Base-by-base conservation (phyloP, 2,113 vertebrate genomes). In the Poeciliopsis retropinna region DNA sequence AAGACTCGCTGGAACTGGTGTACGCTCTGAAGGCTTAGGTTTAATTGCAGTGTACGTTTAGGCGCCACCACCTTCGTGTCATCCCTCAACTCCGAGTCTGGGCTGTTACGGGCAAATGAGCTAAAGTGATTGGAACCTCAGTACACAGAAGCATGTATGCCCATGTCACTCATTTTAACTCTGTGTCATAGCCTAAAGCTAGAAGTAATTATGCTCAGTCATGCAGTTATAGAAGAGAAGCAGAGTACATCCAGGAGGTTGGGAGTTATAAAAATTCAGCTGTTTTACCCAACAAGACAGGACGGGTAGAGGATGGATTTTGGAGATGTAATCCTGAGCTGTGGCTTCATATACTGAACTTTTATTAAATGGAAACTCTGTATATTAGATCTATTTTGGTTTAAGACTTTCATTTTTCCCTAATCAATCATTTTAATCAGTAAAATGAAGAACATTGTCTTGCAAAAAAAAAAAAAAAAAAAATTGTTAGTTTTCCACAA, bases 11-110 rank as follows among this genome's bases (percentile, higher is more conserved):
- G 37, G 8, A 60, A 65, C 32, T 63, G 39, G 72, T 71, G 51
- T 47, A 37, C 62, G 47, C 17, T 44, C 68, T 41, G 51, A 29
- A n/a, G 57, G 25, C 70, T 37, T 44, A 15, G 47, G 39, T 13
- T 60, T 60, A 47, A 44, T 64, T 73, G 60, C 28, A 73, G 61
- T n/a, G 9, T 57, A 29, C 37, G 5, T 54, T 63, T n/a, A 73
- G 60, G 22, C 54, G 70, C 12, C 64, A 67, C 30, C 57, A 25
- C 62, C 67, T 92, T 92, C 44, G 95, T 90, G 3, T 95, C 8
- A 94, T 92, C 81, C 92, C 94, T 84, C 94, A 90, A 60, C 95
- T 93, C 83, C 91, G 93, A 80, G 91, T 80, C 94, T 94, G 9
- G 0, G 41, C 0, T 54, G 60, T 32, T 29, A 73, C 67, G 22